Percentiles rank a stretch among this genome's conserved stretches.
Evolutionary conservation across 2,888 invertebrate genomes (phyloP).

Genomic region (Coronaproctus castanopsis): DNA sequence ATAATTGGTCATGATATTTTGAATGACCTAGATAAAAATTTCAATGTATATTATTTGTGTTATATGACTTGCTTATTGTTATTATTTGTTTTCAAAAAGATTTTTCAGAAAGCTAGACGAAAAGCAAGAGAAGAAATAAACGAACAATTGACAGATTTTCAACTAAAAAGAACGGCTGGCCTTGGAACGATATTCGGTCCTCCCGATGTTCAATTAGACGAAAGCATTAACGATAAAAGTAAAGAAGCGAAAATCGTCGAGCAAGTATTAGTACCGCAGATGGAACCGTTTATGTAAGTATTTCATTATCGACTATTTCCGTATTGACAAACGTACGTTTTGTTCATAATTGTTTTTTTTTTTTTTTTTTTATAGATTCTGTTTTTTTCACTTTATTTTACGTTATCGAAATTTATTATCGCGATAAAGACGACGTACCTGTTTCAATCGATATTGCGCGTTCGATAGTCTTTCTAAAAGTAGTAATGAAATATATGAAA

Average conservation of each 20-base stretch:
- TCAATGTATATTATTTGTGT: too few species aligned
- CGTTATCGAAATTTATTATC: too few species aligned
- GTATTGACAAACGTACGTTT: neutral
- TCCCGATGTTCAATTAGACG: constrained; percentile 52
- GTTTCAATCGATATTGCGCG: too few species aligned
- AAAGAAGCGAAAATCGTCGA: constrained; percentile 58
- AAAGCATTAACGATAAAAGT: constrained; percentile 55
- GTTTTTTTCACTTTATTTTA: neutral
- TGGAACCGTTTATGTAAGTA: constrained; percentile 44
- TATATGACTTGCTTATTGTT: too few species aligned
- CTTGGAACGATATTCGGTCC: constrained; percentile 78
- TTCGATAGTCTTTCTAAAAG: too few species aligned
- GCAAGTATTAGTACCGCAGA: constrained; percentile 45
- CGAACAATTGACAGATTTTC: constrained; percentile 61
- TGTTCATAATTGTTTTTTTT: neutral
- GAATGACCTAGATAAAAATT: too few species aligned
- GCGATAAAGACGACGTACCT: too few species aligned
- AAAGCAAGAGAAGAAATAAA: constrained; percentile 64
- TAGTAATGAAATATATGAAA: too few species aligned
- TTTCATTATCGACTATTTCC: neutral
- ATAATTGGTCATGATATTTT: too few species aligned
- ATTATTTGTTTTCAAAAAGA: too few species aligned
- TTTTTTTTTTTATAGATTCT: neutral
- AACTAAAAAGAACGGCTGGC: constrained; percentile 74
- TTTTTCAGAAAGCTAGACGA: constrained; percentile 70